phyloP scores from a whole-genome alignment of 1,140 invertebrate species.

The Rhagoletis pomonella region DNA sequence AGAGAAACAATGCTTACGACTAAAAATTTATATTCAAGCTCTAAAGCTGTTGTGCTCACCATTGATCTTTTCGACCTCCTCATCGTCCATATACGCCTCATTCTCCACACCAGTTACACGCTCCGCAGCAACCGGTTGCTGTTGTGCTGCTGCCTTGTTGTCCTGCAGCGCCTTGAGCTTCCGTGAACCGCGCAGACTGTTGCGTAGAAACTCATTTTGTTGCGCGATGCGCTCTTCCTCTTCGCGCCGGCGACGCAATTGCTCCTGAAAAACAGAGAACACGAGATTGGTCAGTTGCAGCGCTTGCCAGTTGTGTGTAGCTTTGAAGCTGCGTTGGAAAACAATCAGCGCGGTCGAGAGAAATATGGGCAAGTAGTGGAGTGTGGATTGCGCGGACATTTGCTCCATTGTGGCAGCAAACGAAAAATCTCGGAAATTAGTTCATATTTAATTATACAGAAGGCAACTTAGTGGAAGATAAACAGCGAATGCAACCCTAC shows the following conservation, averaged over 20 bases:
- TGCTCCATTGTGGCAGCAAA: background rate
- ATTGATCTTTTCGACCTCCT: constrained; percentile 74
- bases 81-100: constrained; percentile 88
- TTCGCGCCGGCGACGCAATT: constrained; percentile 89
- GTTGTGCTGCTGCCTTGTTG: constrained; percentile 72
- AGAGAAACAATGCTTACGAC: background rate
- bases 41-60: constrained; percentile 59
- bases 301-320: constrained; percentile 20
- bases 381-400: background rate
- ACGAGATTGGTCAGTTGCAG: constrained; percentile 24
- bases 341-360: constrained; percentile 35
- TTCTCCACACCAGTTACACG: constrained; percentile 81
- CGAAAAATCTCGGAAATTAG: too few species aligned
- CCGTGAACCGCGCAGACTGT: constrained; percentile 93
- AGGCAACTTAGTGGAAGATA: background rate
- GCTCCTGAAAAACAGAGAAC: constrained; percentile 80
- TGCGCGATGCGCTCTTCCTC: constrained; percentile 88
- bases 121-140: constrained; percentile 62
- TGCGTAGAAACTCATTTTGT: constrained; percentile 92
- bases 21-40: background rate
- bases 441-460: background rate
- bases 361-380: constrained; percentile 43
- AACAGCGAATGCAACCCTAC: constrained; percentile 23
- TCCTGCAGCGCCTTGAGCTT: constrained; percentile 93
- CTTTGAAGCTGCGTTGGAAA: constrained; percentile 21